A percentile compares a stretch with the other conserved stretches of the same genome.
Evolutionary conservation across 2,113 vertebrate species (phyloP).

Genomic region (Danio rerio): GRCz12tu NC_133176.1:21826501-21827000

Average conservation of each 20-base stretch:
- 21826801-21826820: constrained; percentile 61
- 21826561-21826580: not conserved
- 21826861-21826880: constrained; percentile 43
- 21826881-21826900: constrained; percentile 37
- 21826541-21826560: not conserved
- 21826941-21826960: not conserved
- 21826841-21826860: constrained; percentile 61
- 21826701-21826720: not conserved
- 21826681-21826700: not conserved
- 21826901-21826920: constrained; percentile 18
- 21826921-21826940: not conserved
- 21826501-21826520: too few species aligned
- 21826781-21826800: constrained; percentile 60
- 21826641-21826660: not conserved
- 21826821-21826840: constrained; percentile 65
- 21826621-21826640: constrained; percentile 15
- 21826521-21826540: not conserved
- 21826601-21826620: constrained; percentile 21
- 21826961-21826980: too few species aligned
- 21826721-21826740: not conserved
- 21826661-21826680: not conserved
- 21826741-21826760: not conserved
- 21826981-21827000: too few species aligned
- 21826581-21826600: not conserved
- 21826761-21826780: constrained; percentile 37